Evolutionary conservation across 2,888 invertebrate genomes (phyloP), one percentile per base, ranked within the genome.

Genomic region (Epinotia ramella): DNA sequence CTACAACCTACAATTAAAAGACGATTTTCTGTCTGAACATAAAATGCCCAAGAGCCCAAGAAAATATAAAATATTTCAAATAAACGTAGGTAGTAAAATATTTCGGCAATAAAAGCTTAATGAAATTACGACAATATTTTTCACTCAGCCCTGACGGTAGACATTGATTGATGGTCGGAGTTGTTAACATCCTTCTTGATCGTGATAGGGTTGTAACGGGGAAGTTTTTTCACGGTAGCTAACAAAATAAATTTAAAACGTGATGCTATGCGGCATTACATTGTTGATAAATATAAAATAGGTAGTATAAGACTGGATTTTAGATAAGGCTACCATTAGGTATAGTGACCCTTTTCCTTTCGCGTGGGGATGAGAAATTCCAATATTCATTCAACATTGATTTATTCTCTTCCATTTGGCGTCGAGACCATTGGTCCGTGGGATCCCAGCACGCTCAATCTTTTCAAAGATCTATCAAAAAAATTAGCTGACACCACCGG

Each of bases 161-260:
- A 88, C 88, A 80, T 88, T 88, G 89, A 89, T 89, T 85, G 87
- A 89, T 89, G 85, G 80, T 73, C 81, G 78, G 79, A 79, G 84
- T 86, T 88, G 88, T 88, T 86, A 87, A 87, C 82, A 82, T 79
- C 87, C 87, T 81, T 80, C 82, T 79, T 82, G 84, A 89, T 88
- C 87, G 82, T 81, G 89, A 88, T 89, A 88, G 84, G 87, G 88
- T 84, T 87, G 85, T 81, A 79, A 80, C 84, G 69, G 75, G 53
- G 66, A 77, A 67, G 60, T 75, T 77, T 77, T 80, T 76, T 67
- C 63, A 64, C 64, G 68, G 68, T 63, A 62, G 44, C 73, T 69
- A 56, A 69, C 74, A 74, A 74, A 69, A 74, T 68, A 74, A 62
- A 73, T 73, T 73, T 73, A 73, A 73, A 73, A 68, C 68, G 73